Percentiles rank a stretch among this genome's conserved stretches.
These are phyloP conservation scores for Amblyjoppa proteus DNA, from an alignment of 2,888 invertebrate genomes.

Conservation along the genomic window DNA sequence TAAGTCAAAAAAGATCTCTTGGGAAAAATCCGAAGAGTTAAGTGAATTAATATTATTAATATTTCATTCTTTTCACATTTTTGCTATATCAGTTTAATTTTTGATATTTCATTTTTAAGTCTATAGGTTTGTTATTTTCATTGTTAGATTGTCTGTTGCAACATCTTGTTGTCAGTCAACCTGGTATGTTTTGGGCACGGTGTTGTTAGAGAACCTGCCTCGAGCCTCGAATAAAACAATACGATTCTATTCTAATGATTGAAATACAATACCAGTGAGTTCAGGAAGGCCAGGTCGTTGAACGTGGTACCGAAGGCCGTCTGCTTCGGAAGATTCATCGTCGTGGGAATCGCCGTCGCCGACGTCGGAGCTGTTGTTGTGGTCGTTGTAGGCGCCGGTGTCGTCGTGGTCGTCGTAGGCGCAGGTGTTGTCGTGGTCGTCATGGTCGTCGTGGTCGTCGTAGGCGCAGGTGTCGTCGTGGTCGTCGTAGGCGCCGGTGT, in stretches of 20 bases:
- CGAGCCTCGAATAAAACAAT: too few relatives aligned
- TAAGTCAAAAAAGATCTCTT: too few relatives aligned
- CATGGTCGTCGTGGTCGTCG: conserved; percentile 57
- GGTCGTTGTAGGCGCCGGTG: conserved; percentile 70
- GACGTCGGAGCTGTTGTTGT: conserved; percentile 56
- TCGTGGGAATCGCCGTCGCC: conserved; percentile 42
- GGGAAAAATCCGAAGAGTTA: too few relatives aligned
- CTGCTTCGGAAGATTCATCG: conserved; percentile 72
- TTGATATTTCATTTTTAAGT: too few relatives aligned
- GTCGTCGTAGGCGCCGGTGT: conserved; percentile 58
- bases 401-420: conserved; percentile 64
- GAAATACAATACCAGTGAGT: conserved; percentile 86
- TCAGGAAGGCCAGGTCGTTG: conserved; percentile 88
- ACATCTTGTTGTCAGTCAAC: too few relatives aligned
- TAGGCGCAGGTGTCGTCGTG: conserved; percentile 68
- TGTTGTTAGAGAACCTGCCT: too few relatives aligned
- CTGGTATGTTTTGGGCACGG: too few relatives aligned
- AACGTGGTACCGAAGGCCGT: conserved; percentile 81
- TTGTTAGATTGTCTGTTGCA: too few relatives aligned
- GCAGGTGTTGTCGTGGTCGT: conserved; percentile 64
- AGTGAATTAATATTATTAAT: too few relatives aligned
- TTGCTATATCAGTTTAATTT: too few relatives aligned
- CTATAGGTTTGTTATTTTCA: too few relatives aligned
- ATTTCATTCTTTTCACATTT: too few relatives aligned
- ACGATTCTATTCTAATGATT: neutral